Percentiles rank a stretch among this genome's conserved stretches.
These are phyloP conservation scores for Sebastes steindachneri DNA, from an alignment of 2,797 vertebrate genomes.

Conservation along the genomic window DNA sequence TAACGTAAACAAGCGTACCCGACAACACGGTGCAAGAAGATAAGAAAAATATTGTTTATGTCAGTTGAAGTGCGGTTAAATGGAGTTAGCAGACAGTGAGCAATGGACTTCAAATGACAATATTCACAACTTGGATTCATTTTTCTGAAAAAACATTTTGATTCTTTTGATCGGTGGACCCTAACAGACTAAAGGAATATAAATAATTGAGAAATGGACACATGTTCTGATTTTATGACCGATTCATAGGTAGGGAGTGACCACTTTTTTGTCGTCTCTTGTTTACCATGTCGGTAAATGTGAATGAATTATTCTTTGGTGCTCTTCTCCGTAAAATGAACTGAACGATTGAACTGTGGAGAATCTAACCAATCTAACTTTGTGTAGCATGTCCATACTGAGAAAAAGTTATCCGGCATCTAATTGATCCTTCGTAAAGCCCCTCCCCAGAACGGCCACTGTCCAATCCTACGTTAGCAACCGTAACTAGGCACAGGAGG, in stretches of 20 bases:
- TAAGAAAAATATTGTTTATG: neutral
- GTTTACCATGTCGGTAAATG: rapidly evolving
- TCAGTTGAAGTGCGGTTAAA: neutral
- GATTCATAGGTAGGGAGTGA: too few relatives aligned
- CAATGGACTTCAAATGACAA: neutral
- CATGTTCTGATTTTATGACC: too few relatives aligned
- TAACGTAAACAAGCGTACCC: neutral
- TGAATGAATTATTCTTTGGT: too few relatives aligned
- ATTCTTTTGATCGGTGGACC: neutral
- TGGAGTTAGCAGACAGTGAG: neutral
- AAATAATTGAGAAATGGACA: neutral
- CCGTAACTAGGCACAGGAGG: too few relatives aligned
- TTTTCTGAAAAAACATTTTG: neutral
- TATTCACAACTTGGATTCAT: neutral
- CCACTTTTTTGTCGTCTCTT: too few relatives aligned
- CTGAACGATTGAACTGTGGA: neutral
- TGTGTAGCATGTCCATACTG: neutral
- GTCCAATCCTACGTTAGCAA: too few relatives aligned
- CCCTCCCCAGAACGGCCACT: rapidly evolving
- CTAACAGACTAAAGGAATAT: neutral
- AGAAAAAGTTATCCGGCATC: neutral
- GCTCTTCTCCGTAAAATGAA: too few relatives aligned
- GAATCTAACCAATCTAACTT: neutral
- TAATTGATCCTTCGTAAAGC: neutral
- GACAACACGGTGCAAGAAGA: neutral